These are phyloP conservation scores for Lipotes vexillifer DNA, from an alignment of 2,113 vertebrate species.

Conservation along the genomic window DNA sequence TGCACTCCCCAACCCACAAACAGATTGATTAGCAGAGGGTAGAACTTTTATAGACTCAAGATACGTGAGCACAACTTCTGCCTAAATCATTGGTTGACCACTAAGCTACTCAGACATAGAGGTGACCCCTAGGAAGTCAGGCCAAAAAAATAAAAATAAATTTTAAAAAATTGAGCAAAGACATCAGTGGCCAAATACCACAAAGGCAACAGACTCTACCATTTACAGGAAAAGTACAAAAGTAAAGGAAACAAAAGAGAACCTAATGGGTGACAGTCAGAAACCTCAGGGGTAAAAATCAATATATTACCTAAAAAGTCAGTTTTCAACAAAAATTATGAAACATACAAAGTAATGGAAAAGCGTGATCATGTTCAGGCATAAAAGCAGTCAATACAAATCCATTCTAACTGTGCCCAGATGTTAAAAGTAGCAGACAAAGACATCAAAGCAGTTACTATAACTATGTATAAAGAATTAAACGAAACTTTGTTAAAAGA, in stretches of 20 bases:
- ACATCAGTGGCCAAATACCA: neutral
- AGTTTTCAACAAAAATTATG: slow-evolving; percentile 1
- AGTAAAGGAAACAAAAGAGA: neutral
- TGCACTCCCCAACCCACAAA: neutral
- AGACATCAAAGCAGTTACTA: neutral
- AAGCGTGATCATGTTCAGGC: neutral
- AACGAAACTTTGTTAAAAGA: neutral
- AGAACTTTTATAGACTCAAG: neutral
- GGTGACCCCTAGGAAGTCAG: neutral
- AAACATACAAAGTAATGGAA: neutral
- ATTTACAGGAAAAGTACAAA: neutral
- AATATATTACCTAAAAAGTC: neutral
- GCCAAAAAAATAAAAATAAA: neutral
- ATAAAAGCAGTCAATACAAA: neutral
- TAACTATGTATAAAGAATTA: neutral
- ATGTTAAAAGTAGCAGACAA: neutral
- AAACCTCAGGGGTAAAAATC: neutral
- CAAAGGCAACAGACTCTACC: neutral
- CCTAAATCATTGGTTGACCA: neutral
- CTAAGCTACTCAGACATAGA: neutral
- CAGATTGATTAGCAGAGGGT: neutral
- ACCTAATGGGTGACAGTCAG: neutral
- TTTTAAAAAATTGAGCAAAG: neutral
- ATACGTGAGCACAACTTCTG: neutral
- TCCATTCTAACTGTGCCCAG: neutral